Percentiles rank a stretch among this genome's conserved stretches.
Evolutionary conservation across 2,797 vertebrate species (phyloP).

Genomic region (Anomalospiza imberbis): DNA sequence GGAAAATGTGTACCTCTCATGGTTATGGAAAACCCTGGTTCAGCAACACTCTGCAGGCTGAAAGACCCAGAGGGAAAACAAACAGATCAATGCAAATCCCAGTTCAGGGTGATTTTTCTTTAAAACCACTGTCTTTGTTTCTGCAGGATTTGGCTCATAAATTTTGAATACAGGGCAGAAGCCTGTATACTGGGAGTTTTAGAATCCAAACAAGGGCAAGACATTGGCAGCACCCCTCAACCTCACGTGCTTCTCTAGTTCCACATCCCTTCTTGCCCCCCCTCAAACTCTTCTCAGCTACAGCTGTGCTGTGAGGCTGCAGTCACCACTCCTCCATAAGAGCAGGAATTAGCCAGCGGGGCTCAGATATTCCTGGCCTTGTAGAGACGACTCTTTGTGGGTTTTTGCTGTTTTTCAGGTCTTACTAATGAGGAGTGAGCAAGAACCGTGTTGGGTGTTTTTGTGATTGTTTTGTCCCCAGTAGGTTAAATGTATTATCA

Average conservation of each 20-base stretch:
- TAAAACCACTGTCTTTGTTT: background rate
- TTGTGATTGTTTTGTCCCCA: background rate
- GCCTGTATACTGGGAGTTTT: background rate
- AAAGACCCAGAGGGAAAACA: background rate
- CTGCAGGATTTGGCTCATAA: background rate
- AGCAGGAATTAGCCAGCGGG: background rate
- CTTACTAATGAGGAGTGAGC: background rate
- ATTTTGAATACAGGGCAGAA: background rate
- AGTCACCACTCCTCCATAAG: fast-evolving
- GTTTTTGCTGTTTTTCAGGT: background rate
- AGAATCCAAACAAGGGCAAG: background rate
- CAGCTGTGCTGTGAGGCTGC: background rate
- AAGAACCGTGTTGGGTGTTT: fast-evolving
- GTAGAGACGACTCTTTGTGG: fast-evolving
- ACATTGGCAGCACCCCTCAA: background rate
- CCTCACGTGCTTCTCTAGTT: background rate
- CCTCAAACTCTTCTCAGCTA: background rate
- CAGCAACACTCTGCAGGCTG: background rate
- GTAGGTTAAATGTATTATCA: background rate
- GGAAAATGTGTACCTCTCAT: background rate
- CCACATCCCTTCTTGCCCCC: background rate
- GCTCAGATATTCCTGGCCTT: fast-evolving
- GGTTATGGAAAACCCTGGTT: background rate
- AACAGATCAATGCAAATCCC: background rate
- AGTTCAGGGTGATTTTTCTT: background rate